Evolutionary conservation across 2,888 invertebrate genomes (phyloP), one percentile per base, ranked within the genome.

Genomic region (Cosmia trapezina): DNA sequence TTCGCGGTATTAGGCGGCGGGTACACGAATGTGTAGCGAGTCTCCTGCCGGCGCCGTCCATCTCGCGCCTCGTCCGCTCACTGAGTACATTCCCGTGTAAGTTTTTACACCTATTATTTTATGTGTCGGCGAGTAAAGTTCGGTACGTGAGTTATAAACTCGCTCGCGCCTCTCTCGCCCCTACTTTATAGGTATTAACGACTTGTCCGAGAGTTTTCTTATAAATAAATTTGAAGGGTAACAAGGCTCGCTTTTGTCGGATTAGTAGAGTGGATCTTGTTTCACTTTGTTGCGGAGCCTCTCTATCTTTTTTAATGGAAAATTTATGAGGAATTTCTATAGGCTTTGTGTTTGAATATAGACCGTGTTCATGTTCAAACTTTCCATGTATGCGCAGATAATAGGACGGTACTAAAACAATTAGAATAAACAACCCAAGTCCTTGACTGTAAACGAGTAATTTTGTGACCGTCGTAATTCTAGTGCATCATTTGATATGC

Each of bases 121-220:
- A 96, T 96, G 96, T 96, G 96, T 96, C 96, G 95, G 95, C 96
- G 93, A 95, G 96, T 96, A 96, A 96, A 96, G 96, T 96, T 96
- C 95, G 96, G 96, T 95, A 96, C 96, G 96, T 96, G 96, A 96
- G 96, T 96, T 96, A 96, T 96, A 96, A 96, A 96, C 96, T 95
- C 95, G 94, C 95, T 93, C 94, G 95, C 94, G 95, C 95, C 95
- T 95, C 95, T 95, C 94, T 95, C 95, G 95, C 95, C 95, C 96
- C 96, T 96, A 96, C 96, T 96, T 96, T 96, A 96, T 96, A 96
- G 96, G 96, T 96, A 96, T 96, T 96, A 96, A 96, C 96, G 96
- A 95, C 96, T 95, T 96, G 96, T 96, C 96, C 96, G 94, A 96
- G 96, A 96, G 96, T 96, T 96, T 96, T 96, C 96, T 96, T 96